Evolutionary conservation across 2,797 vertebrate genomes (phyloP).

Genomic region (Coendou prehensilis): DNA sequence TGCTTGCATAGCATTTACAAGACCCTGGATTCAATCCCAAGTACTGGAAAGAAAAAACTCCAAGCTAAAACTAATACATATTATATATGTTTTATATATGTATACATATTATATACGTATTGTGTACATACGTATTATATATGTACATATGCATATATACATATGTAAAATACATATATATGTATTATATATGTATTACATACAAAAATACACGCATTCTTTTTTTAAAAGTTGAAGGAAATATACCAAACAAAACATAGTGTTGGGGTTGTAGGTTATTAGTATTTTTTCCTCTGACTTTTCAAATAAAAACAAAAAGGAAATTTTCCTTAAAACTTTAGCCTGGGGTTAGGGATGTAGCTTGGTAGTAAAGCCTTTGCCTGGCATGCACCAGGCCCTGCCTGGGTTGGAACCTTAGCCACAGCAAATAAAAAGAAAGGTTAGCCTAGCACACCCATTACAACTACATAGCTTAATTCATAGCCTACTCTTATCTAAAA

Average conservation of each 20-base stretch:
- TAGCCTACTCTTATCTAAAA: not conserved
- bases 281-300: not conserved
- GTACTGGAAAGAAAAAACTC: not conserved
- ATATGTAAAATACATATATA: no score
- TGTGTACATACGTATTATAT: no score
- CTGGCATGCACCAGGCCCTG: not conserved
- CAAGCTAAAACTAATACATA: not conserved
- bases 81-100: not conserved
- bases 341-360: not conserved
- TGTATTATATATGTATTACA: no score
- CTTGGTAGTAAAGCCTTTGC: not conserved
- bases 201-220: not conserved
- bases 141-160: no score
- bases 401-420: not conserved
- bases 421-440: not conserved
- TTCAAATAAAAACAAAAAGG: constrained; percentile 39
- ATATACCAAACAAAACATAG: not conserved
- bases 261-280: not conserved
- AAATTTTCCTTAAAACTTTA: constrained; percentile 20
- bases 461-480: not conserved
- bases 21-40: not conserved
- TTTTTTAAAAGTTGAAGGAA: not conserved
- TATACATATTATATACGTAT: no score
- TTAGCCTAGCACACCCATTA: not conserved
- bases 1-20: not conserved